phyloP scores from a whole-genome alignment of 2,888 invertebrate genomes.

The Microlaimidae sp. region DNA sequence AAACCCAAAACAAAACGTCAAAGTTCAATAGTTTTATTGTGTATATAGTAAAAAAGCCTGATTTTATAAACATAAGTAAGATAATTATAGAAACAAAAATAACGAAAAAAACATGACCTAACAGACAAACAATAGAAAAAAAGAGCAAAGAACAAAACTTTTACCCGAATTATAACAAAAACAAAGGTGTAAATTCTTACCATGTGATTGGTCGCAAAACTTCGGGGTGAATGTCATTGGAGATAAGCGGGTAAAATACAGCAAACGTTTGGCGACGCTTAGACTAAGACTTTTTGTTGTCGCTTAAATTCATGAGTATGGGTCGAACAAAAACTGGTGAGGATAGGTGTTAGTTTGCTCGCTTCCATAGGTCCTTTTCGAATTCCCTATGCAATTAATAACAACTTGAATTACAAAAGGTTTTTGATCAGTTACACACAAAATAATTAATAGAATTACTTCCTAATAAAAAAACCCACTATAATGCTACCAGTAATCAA shows the following conservation, averaged over 20 bases:
- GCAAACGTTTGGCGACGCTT: conserved; percentile 45
- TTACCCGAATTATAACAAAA: no score
- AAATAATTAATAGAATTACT: no score
- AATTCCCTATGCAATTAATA: neutral
- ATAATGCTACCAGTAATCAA: no score
- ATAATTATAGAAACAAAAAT: no score
- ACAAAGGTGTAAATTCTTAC: no score
- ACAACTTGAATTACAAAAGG: neutral
- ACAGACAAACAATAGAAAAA: no score
- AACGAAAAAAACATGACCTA: no score
- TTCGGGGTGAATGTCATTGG: conserved; percentile 86
- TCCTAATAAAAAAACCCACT: neutral
- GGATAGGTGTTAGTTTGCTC: conserved; percentile 22
- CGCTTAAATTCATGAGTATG: conserved; percentile 60
- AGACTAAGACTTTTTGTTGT: conserved; percentile 40
- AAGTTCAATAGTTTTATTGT: no score
- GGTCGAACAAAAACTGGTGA: conserved; percentile 71
- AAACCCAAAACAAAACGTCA: no score
- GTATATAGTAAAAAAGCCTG: no score
- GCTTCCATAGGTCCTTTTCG: neutral
- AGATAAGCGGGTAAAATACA: conserved; percentile 78
- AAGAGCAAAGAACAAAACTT: no score
- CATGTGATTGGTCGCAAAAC: conserved; percentile 71
- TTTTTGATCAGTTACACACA: neutral
- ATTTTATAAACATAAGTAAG: no score